Conservation (phyloP, 2,113 vertebrate species). For the Ivindomyrus marchei region DNA sequence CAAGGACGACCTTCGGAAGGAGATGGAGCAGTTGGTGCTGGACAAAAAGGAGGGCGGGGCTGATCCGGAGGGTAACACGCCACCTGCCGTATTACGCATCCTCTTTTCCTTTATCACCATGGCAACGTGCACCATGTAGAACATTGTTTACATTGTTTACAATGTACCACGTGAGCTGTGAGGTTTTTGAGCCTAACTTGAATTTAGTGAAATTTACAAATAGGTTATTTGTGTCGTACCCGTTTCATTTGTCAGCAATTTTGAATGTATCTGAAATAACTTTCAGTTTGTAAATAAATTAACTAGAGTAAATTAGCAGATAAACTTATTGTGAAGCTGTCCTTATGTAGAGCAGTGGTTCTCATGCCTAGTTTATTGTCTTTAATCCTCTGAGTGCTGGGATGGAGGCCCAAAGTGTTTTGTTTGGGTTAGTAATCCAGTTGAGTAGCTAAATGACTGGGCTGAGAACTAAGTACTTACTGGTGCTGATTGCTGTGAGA, state of each 20-base stretch:
- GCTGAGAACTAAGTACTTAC: not conserved
- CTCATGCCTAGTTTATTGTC: not conserved
- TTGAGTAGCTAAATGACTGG: not conserved
- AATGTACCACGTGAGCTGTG: not conserved
- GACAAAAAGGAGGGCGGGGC: conserved; percentile 73
- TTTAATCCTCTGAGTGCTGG: not conserved
- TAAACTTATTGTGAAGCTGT: not conserved
- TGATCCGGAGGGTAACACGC: conserved; percentile 63
- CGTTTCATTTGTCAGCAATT: not conserved
- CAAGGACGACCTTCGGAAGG: conserved; percentile 90
- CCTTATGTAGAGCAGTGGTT: not conserved
- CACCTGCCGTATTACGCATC: not conserved
- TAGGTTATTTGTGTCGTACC: not conserved
- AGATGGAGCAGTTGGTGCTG: conserved; percentile 93
- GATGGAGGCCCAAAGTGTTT: not conserved
- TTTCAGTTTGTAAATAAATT: not conserved
- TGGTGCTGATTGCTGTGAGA: not conserved
- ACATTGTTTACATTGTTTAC: not conserved
- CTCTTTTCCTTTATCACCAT: not conserved
- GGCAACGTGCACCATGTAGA: not conserved
- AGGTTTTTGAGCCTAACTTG: not conserved
- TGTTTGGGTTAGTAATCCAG: not conserved
- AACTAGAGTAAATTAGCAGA: not conserved
- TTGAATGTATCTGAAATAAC: not conserved
- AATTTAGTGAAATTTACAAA: not conserved